These are phyloP conservation scores for Lutraria lutraria DNA, from an alignment of 2,888 invertebrate species.

Conservation along the genomic window DNA sequence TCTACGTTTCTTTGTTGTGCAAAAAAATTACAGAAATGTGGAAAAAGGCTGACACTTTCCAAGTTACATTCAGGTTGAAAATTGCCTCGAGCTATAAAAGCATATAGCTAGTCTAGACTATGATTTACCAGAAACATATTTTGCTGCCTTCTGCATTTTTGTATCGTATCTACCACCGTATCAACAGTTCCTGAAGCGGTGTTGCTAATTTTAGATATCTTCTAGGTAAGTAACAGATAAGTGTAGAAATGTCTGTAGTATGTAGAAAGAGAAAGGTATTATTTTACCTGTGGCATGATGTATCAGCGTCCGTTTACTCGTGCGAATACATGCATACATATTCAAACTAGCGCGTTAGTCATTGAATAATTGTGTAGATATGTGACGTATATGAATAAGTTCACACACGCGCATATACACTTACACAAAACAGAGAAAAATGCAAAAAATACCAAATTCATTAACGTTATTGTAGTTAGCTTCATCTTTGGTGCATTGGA, in stretches of 20 bases:
- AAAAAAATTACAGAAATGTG: no score
- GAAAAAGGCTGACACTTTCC: no score
- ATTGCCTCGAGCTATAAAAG: neutral
- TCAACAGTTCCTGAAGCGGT: neutral
- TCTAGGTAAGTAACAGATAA: constrained; percentile 5
- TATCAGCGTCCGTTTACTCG: neutral
- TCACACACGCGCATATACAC: no score
- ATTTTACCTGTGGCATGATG: constrained; percentile 20
- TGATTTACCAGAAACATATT: constrained; percentile 12
- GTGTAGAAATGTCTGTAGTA: constrained; percentile 4
- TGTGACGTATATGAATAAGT: neutral
- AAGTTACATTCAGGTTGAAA: no score
- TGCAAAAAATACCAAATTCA: no score
- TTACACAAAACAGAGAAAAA: neutral
- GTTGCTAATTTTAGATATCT: constrained; percentile 18
- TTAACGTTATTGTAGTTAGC: no score
- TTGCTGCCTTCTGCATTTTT: constrained; percentile 17
- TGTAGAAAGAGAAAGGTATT: constrained; percentile 18
- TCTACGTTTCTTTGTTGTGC: no score
- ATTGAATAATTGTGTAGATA: neutral
- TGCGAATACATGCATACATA: neutral
- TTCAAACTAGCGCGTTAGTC: neutral
- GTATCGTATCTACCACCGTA: neutral
- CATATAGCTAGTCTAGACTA: constrained; percentile 16
- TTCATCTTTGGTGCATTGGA: no score